A percentile compares a stretch with the other conserved stretches of the same genome.
phyloP scores from a whole-genome alignment of 2,113 vertebrate species.

The Ceyx cyanopectus region DNA sequence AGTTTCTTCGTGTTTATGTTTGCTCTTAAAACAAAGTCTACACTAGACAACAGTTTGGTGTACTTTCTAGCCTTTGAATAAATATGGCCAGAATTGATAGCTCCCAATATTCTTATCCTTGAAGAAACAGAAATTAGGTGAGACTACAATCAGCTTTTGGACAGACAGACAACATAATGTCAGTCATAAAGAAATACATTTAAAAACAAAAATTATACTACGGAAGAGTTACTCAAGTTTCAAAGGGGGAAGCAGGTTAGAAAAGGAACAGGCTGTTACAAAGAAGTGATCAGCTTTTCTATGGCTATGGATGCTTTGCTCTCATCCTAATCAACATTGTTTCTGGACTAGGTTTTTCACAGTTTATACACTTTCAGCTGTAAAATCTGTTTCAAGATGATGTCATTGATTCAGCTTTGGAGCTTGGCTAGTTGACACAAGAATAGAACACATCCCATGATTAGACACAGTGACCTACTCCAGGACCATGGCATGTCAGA shows the following conservation, averaged over 20 bases:
- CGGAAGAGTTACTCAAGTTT: conserved; percentile 17
- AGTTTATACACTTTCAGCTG: background rate
- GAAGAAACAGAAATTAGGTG: background rate
- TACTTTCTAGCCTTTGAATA: conserved; percentile 69
- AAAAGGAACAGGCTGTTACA: background rate
- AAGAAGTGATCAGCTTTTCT: background rate
- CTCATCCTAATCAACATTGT: background rate
- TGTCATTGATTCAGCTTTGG: background rate
- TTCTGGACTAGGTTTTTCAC: background rate
- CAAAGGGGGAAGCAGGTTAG: background rate
- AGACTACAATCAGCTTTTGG: background rate
- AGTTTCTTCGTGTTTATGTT: conserved; percentile 78
- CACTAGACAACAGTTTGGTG: conserved; percentile 57
- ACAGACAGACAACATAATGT: background rate
- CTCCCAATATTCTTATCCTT: conserved; percentile 1
- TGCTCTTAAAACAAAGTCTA: conserved; percentile 74
- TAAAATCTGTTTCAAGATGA: background rate
- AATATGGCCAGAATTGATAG: conserved; percentile 49
- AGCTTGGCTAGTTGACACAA: background rate
- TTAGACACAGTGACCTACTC: background rate
- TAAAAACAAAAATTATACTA: background rate
- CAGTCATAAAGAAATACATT: background rate
- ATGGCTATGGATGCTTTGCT: background rate
- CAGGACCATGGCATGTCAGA: background rate
- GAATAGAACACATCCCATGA: background rate